Percentiles rank a stretch among this genome's conserved stretches.
phyloP scores from a whole-genome alignment of 2,113 vertebrate species.

The Tyrannus savana region DNA sequence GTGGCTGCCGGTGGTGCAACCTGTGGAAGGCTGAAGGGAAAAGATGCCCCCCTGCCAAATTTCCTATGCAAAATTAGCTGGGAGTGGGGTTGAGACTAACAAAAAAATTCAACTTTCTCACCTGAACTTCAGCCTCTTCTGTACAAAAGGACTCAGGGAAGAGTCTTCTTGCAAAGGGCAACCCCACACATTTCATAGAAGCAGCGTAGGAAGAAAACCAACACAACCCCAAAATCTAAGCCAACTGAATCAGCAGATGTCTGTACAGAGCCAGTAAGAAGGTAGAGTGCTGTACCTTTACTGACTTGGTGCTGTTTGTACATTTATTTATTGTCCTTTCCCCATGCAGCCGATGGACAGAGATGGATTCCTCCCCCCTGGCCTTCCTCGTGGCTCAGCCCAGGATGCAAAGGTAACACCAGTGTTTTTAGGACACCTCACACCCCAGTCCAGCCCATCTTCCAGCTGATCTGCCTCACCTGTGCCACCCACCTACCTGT shows the following conservation, averaged over 20 bases:
- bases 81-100: neutral
- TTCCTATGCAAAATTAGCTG: neutral
- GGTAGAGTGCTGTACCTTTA: neutral
- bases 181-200: neutral
- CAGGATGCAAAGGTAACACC: neutral
- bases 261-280: neutral
- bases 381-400: neutral
- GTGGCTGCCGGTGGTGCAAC: neutral
- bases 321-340: neutral
- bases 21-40: neutral
- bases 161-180: neutral
- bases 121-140: neutral
- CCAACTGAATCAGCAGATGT: neutral
- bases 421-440: neutral
- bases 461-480: neutral
- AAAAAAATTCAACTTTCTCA: neutral
- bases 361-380: neutral
- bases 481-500: rapidly evolving
- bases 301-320: neutral
- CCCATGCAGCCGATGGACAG: rapidly evolving
- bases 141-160: neutral
- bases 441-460: neutral
- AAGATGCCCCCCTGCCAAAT: neutral
- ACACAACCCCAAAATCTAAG: neutral
- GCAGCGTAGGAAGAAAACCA: neutral